These are phyloP conservation scores for Cosmorhoe ocellata DNA, from an alignment of 2,888 invertebrate genomes.

Conservation along the genomic window DNA sequence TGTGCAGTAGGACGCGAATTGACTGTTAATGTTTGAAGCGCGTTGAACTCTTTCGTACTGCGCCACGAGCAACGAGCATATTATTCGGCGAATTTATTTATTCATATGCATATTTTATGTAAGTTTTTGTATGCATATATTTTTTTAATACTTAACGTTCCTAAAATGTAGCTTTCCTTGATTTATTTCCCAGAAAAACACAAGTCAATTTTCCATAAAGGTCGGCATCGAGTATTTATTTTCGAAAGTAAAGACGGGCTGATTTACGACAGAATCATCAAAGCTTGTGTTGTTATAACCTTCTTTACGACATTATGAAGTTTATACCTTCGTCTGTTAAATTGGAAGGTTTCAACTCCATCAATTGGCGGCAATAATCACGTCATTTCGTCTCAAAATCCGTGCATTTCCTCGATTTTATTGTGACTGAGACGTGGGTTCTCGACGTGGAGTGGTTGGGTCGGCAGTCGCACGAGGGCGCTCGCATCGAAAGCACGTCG, in stretches of 20 bases:
- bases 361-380: constrained; percentile 50
- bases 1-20: constrained; percentile 36
- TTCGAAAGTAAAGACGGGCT: constrained; percentile 8
- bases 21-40: constrained; percentile 39
- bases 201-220: constrained; percentile 1
- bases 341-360: constrained; percentile 38
- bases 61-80: constrained; percentile 15
- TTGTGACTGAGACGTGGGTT: constrained; percentile 40
- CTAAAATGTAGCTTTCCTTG: too few relatives aligned
- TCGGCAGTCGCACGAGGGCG: constrained; percentile 71
- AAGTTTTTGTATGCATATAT: too few relatives aligned
- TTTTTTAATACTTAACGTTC: too few relatives aligned
- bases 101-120: too few relatives aligned
- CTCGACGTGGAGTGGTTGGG: constrained; percentile 32
- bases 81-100: background rate
- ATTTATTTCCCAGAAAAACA: background rate
- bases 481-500: constrained; percentile 61
- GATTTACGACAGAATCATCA: constrained; percentile 24
- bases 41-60: constrained; percentile 72
- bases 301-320: constrained; percentile 23
- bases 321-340: constrained; percentile 23
- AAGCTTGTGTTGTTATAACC: constrained; percentile 31
- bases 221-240: constrained; percentile 6
- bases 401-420: constrained; percentile 57
- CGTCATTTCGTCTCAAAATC: constrained; percentile 51